Evolutionary conservation across 2,888 invertebrate species (phyloP), one percentile per base, ranked within the genome.

Genomic region (Flexamia atlantica): DNA sequence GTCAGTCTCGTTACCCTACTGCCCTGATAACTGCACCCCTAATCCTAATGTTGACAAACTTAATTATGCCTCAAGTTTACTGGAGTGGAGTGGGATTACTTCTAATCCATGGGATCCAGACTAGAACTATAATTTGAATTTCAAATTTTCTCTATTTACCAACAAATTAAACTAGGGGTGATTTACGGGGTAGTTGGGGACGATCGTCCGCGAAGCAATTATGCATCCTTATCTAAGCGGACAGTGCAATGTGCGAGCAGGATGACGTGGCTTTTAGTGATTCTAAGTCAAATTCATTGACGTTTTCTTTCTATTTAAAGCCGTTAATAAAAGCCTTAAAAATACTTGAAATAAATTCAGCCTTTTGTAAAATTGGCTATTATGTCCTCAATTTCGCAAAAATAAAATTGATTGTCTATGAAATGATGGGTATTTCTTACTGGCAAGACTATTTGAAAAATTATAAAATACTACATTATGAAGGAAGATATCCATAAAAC

Each of bases 121-220:
- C 57, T 3, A 57, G 30, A 64, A 28, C 64, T 28, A 14, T 30
- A 28, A 64, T 64, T 64, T 64, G 64, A 64, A 64, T 28, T 64
- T 64, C 64, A 64, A 64, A 64, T 64, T 64, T 28, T 5, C 28
- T 30, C 64, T 64, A 64, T 64, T 64, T 64, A 64, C 64, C 64
- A 64, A 64, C 64, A 64, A 64, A 64, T 64, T 64, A 64, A 64
- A 64, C 64, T 64, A 64, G 64, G 64, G 64, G 28, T 64, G 64
- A 14, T 30, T 30, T 64, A 64, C 5, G 64, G 25, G 64, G 14
- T 12, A 64, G 30, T 12, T n/a, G 25, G 64, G 28, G 30, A 30
- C 10, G 20, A 46, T 46, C 46, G 17, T 46, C 46, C 17, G 36
- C 36, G 36, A 53, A 30, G 64, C 64, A 64, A 64, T 64, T 64